Conservation (phyloP, 2,113 vertebrate genomes). For the Motacilla tschutschensis region DNA sequence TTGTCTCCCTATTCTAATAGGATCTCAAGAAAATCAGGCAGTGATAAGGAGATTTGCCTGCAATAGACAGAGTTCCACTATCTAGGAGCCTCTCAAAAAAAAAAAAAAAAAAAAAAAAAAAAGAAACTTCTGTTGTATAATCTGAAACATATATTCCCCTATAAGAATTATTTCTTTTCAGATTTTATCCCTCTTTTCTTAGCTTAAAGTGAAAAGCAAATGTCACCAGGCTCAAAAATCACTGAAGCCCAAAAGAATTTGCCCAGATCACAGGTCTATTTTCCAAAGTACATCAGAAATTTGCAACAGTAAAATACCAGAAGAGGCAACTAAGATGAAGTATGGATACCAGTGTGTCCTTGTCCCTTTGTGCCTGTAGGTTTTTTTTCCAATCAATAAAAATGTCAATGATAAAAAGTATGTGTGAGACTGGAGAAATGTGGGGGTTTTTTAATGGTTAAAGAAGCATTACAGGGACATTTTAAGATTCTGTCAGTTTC, state of each 20-base stretch:
- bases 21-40: neutral
- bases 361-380: neutral
- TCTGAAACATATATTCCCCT: neutral
- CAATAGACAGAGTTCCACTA: neutral
- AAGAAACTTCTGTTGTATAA: neutral
- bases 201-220: neutral
- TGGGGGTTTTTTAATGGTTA: neutral
- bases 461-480: neutral
- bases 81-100: neutral
- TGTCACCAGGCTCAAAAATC: neutral
- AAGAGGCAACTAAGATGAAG: neutral
- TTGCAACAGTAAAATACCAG: neutral
- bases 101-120: neutral
- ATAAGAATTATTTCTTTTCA: neutral
- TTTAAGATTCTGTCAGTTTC: neutral
- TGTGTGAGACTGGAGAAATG: neutral
- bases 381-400: slow-evolving; percentile 14
- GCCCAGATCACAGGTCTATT: neutral
- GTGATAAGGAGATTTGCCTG: neutral
- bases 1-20: neutral
- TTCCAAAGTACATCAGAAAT: neutral
- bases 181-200: neutral
- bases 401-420: neutral
- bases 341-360: neutral
- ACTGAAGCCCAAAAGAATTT: neutral